A percentile compares a stretch with the other conserved stretches of the same genome.
phyloP scores from a whole-genome alignment of 2,113 vertebrate species.

The Dolichallabes microphthalmus region DNA sequence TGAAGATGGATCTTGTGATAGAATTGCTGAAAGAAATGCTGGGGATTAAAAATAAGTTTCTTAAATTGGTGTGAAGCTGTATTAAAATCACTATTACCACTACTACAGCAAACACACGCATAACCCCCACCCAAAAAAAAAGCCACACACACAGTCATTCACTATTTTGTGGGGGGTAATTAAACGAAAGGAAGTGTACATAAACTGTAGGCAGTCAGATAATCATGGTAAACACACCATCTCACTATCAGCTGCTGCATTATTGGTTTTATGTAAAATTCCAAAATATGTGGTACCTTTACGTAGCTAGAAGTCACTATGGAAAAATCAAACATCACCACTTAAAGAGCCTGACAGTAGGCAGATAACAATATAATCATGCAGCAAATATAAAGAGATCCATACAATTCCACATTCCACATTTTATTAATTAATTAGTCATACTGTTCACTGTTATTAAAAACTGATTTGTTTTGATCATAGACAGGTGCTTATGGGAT shows the following conservation, averaged over 20 bases:
- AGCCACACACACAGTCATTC: conserved; percentile 4
- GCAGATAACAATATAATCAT: background rate
- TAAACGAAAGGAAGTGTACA: conserved; percentile 3
- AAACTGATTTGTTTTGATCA: background rate
- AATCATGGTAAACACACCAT: conserved; percentile 20
- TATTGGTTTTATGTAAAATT: background rate
- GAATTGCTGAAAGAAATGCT: background rate
- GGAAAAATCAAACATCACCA: background rate
- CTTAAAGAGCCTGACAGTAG: background rate
- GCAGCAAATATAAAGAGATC: background rate
- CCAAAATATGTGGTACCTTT: background rate
- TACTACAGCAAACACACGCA: conserved; percentile 9
- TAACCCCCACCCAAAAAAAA: background rate
- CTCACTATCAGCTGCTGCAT: background rate
- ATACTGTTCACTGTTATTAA: no score
- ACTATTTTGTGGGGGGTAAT: background rate
- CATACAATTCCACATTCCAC: background rate
- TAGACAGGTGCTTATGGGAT: background rate
- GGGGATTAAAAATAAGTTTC: background rate
- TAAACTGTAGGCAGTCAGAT: conserved; percentile 39
- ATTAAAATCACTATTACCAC: background rate
- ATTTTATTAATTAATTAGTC: no score
- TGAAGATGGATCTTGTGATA: background rate
- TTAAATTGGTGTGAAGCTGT: background rate
- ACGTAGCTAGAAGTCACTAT: background rate